Conservation (phyloP, 2,888 invertebrate genomes). For the Zaprionus bogoriensis region DNA sequence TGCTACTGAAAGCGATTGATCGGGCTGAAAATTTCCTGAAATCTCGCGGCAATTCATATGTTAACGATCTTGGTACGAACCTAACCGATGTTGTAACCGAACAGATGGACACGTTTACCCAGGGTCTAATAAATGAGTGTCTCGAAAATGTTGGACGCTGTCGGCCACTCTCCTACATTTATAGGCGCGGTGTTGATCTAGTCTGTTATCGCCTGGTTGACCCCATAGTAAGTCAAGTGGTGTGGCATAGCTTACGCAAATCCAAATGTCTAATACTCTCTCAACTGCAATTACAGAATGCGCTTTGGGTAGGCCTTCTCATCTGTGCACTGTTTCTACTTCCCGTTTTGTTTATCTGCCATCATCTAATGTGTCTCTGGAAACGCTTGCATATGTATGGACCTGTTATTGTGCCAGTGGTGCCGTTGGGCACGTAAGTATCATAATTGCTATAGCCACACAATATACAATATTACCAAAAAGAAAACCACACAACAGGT, state of each 20-base stretch:
- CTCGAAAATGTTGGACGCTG: conserved; percentile 36
- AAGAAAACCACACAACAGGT: conserved; percentile 8
- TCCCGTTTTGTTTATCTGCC: conserved; percentile 90
- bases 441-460: background rate
- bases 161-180: conserved; percentile 44
- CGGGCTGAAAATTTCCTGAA: conserved; percentile 25
- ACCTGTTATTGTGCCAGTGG: conserved; percentile 84
- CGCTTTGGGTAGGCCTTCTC: conserved; percentile 94
- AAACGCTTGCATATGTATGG: conserved; percentile 87
- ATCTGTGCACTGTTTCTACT: conserved; percentile 92
- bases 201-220: conserved; percentile 47
- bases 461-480: background rate
- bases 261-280: background rate
- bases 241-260: too few species aligned
- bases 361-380: conserved; percentile 90
- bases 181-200: conserved; percentile 32
- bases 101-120: conserved; percentile 15
- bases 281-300: conserved; percentile 86
- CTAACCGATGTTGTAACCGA: conserved; percentile 20
- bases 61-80: conserved; percentile 29
- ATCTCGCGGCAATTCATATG: conserved; percentile 4
- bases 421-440: conserved; percentile 9
- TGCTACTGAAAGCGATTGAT: conserved; percentile 12
- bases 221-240: conserved; percentile 40
- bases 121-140: background rate